These are phyloP conservation scores for Dryobates pubescens DNA, from an alignment of 2,797 vertebrate species.

Conservation along the genomic window DNA sequence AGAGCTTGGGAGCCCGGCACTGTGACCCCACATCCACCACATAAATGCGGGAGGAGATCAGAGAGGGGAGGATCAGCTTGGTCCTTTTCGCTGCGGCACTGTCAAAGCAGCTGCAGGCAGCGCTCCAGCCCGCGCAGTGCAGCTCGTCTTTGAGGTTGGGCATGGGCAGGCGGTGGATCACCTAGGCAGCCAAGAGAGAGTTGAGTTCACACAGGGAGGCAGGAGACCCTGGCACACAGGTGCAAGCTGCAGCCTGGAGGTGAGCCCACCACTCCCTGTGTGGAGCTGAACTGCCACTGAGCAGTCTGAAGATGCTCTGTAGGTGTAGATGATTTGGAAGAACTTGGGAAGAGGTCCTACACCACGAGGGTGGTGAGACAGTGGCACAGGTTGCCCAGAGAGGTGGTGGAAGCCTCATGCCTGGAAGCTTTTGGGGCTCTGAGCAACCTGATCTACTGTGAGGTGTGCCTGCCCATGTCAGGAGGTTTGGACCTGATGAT, in stretches of 20 bases:
- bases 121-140: constrained; percentile 90
- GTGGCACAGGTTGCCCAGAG: too few species aligned
- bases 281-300: background rate
- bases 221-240: background rate
- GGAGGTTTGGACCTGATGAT: too few species aligned
- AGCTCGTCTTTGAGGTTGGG: constrained; percentile 90
- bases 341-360: too few species aligned
- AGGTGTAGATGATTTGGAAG: background rate
- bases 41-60: constrained; percentile 91
- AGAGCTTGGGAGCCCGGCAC: constrained; percentile 78
- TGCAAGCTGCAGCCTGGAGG: background rate
- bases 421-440: too few species aligned
- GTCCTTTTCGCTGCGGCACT: constrained; percentile 78
- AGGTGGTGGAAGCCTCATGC: too few species aligned
- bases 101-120: constrained; percentile 87
- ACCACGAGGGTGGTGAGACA: too few species aligned
- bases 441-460: too few species aligned
- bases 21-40: constrained; percentile 86
- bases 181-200: constrained; percentile 72
- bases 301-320: background rate
- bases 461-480: too few species aligned
- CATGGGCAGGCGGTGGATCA: constrained; percentile 92
- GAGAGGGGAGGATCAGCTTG: constrained; percentile 86
- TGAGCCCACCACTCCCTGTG: background rate
- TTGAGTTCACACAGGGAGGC: background rate